These are phyloP conservation scores for Eupithecia inturbata DNA, from an alignment of 2,888 invertebrate genomes.

Conservation along the genomic window DNA sequence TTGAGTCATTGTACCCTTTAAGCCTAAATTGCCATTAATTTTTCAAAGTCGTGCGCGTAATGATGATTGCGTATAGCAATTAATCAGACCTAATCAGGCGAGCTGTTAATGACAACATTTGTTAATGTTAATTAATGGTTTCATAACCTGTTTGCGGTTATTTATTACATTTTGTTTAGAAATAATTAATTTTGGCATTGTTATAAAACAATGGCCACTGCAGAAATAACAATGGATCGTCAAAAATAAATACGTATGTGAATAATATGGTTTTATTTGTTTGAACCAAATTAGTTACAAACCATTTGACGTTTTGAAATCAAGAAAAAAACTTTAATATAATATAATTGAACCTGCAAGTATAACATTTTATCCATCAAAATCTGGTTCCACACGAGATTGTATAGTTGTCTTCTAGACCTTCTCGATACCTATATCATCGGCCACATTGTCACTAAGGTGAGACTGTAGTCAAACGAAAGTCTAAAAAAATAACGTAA, in stretches of 20 bases:
- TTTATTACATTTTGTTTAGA: slow-evolving; percentile 54
- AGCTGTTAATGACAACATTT: slow-evolving; percentile 59
- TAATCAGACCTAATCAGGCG: slow-evolving; percentile 53
- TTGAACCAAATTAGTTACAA: neutral
- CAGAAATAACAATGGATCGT: slow-evolving; percentile 20
- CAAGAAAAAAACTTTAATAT: neutral
- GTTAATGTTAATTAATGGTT: slow-evolving; percentile 62
- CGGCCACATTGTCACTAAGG: neutral
- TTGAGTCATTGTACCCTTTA: slow-evolving; percentile 11
- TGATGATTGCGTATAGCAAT: slow-evolving; percentile 49
- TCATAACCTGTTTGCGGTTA: slow-evolving; percentile 55
- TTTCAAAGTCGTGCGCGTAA: slow-evolving; percentile 49
- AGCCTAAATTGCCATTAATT: slow-evolving; percentile 31
- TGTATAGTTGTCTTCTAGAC: too few species aligned
- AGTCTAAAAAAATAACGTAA: neutral
- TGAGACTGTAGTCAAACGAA: neutral
- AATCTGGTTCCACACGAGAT: neutral
- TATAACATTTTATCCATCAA: neutral
- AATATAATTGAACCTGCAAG: too few species aligned
- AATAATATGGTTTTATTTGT: neutral
- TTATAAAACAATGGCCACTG: slow-evolving; percentile 17
- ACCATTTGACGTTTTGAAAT: neutral
- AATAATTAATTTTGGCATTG: slow-evolving; percentile 27
- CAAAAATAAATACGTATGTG: slow-evolving; percentile 4
- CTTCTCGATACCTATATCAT: too few species aligned